Evolutionary conservation across 1,140 invertebrate species (phyloP).

Genomic region (Monochamus saltuarius): DNA sequence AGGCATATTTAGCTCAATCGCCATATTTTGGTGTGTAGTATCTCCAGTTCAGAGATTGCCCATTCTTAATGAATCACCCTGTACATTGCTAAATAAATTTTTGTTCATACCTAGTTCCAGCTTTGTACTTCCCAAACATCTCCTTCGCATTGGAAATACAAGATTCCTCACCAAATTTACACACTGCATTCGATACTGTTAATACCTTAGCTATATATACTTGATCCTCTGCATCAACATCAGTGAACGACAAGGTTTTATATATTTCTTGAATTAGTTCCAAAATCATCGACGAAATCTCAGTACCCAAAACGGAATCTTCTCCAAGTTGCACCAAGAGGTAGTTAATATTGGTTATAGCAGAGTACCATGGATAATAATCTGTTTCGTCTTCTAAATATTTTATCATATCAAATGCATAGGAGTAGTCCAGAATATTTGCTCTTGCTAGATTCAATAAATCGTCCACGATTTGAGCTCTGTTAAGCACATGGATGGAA

Average conservation of each 20-base stretch:
- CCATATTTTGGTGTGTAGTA: no score
- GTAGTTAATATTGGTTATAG: slow-evolving; percentile 57
- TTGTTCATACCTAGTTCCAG: slow-evolving; percentile 17
- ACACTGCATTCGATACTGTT: slow-evolving; percentile 55
- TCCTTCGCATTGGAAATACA: slow-evolving; percentile 50
- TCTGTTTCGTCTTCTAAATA: slow-evolving; percentile 64
- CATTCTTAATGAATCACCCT: no score
- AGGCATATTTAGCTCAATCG: no score
- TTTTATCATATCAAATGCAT: slow-evolving; percentile 58
- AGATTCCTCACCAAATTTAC: slow-evolving; percentile 52
- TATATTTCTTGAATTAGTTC: slow-evolving; percentile 19
- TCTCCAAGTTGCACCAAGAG: slow-evolving; percentile 45
- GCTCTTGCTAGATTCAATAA: slow-evolving; percentile 63
- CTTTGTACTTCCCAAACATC: slow-evolving; percentile 42
- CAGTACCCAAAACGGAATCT: slow-evolving; percentile 1
- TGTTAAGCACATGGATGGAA: slow-evolving; percentile 67
- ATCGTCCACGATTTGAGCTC: slow-evolving; percentile 81
- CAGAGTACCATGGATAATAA: slow-evolving; percentile 66
- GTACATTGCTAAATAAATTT: slow-evolving; percentile 13
- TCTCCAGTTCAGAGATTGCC: no score
- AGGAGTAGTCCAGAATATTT: slow-evolving; percentile 50
- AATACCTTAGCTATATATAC: slow-evolving; percentile 50
- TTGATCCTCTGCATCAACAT: slow-evolving; percentile 33
- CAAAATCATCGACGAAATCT: background rate
- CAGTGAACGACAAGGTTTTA: slow-evolving; percentile 22